A percentile compares a stretch with the other conserved stretches of the same genome.
phyloP scores from a whole-genome alignment of 92 coral and sea anemone species.

The Palythoa heliodiscus region DNA sequence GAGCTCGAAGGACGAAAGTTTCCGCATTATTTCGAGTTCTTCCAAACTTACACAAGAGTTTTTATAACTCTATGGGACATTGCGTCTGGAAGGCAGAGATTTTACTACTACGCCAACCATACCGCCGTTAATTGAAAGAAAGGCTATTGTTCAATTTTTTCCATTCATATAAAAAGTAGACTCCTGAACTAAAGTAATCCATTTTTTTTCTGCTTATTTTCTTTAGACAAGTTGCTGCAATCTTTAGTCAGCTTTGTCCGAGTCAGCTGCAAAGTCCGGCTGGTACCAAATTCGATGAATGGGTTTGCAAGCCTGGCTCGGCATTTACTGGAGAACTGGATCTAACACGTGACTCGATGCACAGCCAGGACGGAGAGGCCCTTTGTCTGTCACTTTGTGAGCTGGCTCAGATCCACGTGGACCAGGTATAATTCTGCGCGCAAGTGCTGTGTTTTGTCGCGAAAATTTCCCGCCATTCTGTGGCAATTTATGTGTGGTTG shows the following conservation, averaged over 20 bases:
- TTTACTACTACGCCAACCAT: too few relatives aligned
- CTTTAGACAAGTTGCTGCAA: constrained; percentile 64
- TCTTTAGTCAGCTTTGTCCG: constrained; percentile 68
- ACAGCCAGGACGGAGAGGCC: constrained; percentile 76
- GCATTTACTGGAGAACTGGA: constrained; percentile 32
- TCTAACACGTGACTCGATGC: constrained; percentile 19
- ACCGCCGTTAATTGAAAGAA: not conserved
- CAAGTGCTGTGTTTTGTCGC: too few relatives aligned
- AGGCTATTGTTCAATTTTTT: not conserved
- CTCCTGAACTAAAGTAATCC: not conserved
- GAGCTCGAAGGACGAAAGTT: too few relatives aligned
- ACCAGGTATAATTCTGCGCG: constrained; percentile 53
- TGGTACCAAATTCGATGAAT: constrained; percentile 15
- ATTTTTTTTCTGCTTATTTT: not conserved
- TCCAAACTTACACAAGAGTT: too few relatives aligned
- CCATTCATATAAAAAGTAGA: not conserved
- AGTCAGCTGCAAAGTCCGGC: constrained; percentile 51
- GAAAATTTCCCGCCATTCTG: too few relatives aligned
- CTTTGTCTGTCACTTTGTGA: constrained; percentile 75
- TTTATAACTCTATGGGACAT: too few relatives aligned
- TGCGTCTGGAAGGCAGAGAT: too few relatives aligned
- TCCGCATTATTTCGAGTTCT: too few relatives aligned
- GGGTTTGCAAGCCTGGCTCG: constrained; percentile 35
- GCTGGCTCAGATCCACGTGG: constrained; percentile 77
- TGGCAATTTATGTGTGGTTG: too few relatives aligned